These are phyloP conservation scores for Helobdella robusta DNA, from an alignment of 2,888 invertebrate species.

Conservation along the genomic window DNA sequence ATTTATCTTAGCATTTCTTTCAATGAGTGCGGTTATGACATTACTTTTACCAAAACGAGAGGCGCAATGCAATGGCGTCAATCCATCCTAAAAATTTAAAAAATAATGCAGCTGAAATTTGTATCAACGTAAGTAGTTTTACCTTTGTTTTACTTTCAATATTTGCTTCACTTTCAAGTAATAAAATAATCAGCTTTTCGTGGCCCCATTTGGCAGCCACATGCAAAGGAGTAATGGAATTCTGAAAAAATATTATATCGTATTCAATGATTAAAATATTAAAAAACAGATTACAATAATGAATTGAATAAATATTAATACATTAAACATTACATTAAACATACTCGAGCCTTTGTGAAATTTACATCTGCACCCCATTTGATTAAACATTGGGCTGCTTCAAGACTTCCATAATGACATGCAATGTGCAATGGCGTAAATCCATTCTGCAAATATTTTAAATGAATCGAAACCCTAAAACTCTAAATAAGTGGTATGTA, in stretches of 20 bases:
- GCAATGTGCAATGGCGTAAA: slow-evolving; percentile 98
- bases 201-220: slow-evolving; percentile 99
- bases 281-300: not conserved
- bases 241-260: slow-evolving; percentile 54
- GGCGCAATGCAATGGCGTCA: slow-evolving; percentile 31
- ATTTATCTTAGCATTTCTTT: slow-evolving; percentile 94
- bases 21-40: slow-evolving; percentile 82
- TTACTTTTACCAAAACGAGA: slow-evolving; percentile 86
- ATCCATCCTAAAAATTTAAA: slow-evolving; percentile 22
- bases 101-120: not conserved
- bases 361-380: slow-evolving; percentile 96
- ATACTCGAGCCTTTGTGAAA: slow-evolving; percentile 76
- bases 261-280: not conserved
- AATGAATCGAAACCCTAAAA: too few relatives aligned
- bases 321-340: not conserved
- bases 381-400: slow-evolving; percentile 81
- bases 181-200: slow-evolving; percentile 83
- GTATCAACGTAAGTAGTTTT: slow-evolving; percentile 29
- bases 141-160: slow-evolving; percentile 83
- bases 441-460: slow-evolving; percentile 64
- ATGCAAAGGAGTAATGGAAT: slow-evolving; percentile 92
- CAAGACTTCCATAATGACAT: slow-evolving; percentile 95
- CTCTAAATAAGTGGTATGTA: too few relatives aligned
- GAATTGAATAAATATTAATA: not conserved
- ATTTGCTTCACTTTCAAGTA: slow-evolving; percentile 83